These are phyloP conservation scores for Lepetodrilus schrolli DNA, from an alignment of 2,888 invertebrate species.

Conservation along the genomic window DNA sequence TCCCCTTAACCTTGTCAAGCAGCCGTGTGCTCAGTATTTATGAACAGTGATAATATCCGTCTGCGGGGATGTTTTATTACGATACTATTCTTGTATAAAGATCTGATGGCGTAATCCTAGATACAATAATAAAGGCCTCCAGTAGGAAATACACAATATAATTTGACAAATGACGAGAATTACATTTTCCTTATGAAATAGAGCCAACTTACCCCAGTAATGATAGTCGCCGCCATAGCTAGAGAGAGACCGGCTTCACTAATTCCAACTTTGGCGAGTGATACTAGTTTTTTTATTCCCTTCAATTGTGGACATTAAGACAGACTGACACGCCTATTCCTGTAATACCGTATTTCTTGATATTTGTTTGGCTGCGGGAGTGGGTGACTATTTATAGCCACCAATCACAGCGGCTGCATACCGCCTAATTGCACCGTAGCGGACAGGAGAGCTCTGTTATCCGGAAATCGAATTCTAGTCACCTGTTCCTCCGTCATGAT, in stretches of 20 bases:
- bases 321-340: background rate
- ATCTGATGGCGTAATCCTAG: background rate
- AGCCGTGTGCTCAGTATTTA: too few relatives aligned
- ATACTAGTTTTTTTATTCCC: slow-evolving; percentile 26
- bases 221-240: slow-evolving; percentile 24
- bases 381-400: background rate
- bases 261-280: slow-evolving; percentile 25
- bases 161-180: slow-evolving; percentile 18
- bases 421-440: slow-evolving; percentile 26
- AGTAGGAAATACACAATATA: background rate
- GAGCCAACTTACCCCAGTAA: slow-evolving; percentile 18
- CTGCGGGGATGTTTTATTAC: background rate
- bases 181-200: slow-evolving; percentile 16
- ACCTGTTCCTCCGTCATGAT: background rate
- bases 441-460: slow-evolving; percentile 24
- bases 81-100: background rate
- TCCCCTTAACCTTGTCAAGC: too few relatives aligned
- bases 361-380: slow-evolving; percentile 19
- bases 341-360: background rate
- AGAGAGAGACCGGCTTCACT: slow-evolving; percentile 18
- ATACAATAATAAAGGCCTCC: background rate
- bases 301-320: slow-evolving; percentile 25
- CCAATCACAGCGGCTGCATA: slow-evolving; percentile 13
- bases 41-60: too few relatives aligned
- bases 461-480: slow-evolving; percentile 3